A percentile compares a stretch with the other conserved stretches of the same genome.
These are phyloP conservation scores for Arctia plantaginis DNA, from an alignment of 2,888 invertebrate species.

Conservation along the genomic window DNA sequence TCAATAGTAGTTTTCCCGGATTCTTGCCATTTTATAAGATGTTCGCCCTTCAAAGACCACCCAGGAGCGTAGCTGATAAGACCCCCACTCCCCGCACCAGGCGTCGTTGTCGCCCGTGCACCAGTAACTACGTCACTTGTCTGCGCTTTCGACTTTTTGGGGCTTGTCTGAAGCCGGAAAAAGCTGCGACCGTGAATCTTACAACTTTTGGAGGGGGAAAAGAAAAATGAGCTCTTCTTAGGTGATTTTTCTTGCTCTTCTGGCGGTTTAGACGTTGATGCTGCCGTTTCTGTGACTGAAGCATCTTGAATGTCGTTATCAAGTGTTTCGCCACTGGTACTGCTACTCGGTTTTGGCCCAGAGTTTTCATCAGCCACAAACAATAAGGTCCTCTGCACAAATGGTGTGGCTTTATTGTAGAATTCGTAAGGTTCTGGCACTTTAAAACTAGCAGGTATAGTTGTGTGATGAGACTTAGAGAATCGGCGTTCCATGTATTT, in stretches of 20 bases:
- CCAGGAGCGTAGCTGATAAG: conserved; percentile 88
- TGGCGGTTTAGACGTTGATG: conserved; percentile 70
- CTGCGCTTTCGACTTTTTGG: conserved; percentile 82
- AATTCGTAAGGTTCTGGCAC: conserved; percentile 82
- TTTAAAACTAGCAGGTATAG: conserved; percentile 82
- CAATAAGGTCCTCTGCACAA: conserved; percentile 81
- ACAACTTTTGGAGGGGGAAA: conserved; percentile 84
- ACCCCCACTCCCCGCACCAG: conserved; percentile 68
- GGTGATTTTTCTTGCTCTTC: conserved; percentile 84
- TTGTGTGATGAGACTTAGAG: conserved; percentile 79
- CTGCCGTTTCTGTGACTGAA: conserved; percentile 56
- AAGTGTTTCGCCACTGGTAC: conserved; percentile 48
- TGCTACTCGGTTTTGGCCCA: conserved; percentile 72
- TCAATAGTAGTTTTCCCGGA: conserved; percentile 87
- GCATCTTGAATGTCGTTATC: conserved; percentile 63
- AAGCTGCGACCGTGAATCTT: conserved; percentile 82
- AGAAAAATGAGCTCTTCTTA: conserved; percentile 84
- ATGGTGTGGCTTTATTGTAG: conserved; percentile 84
- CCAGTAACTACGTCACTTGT: conserved; percentile 61
- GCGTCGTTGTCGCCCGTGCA: conserved; percentile 50
- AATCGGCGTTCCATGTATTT: conserved; percentile 86
- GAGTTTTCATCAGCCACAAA: conserved; percentile 82
- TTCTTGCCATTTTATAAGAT: conserved; percentile 88
- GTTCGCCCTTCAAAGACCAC: conserved; percentile 87
- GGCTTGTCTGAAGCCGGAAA: conserved; percentile 84